Percentiles rank a stretch among this genome's conserved stretches.
These are phyloP conservation scores for Heliocidaris erythrogramma DNA, from an alignment of 35 echinoderm and acorn worm species.

Conservation along the genomic window DNA sequence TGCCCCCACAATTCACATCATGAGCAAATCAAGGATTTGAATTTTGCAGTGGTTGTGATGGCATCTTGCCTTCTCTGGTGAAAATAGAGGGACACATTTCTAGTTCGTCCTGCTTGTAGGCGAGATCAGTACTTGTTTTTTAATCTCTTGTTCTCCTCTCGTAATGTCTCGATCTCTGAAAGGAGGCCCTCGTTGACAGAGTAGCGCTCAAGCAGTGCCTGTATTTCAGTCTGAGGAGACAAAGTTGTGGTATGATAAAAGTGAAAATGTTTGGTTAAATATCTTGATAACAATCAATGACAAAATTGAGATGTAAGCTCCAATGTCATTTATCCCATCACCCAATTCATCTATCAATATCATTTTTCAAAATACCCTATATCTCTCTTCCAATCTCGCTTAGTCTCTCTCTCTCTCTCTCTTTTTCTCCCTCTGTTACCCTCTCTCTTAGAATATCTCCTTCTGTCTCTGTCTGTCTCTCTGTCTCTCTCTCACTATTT, in stretches of 20 bases:
- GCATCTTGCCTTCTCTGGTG: not conserved
- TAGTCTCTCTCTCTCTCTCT: not conserved
- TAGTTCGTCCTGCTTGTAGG: not conserved
- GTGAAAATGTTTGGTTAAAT: not conserved
- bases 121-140: slow-evolving; percentile 80
- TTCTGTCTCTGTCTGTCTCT: no score
- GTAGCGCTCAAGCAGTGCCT: slow-evolving; percentile 72
- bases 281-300: not conserved
- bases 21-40: not conserved
- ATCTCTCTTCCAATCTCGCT: not conserved
- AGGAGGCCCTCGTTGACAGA: slow-evolving; percentile 94
- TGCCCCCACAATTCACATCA: not conserved
- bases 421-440: not conserved
- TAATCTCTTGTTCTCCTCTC: slow-evolving; percentile 91
- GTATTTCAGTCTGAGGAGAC: slow-evolving; percentile 84
- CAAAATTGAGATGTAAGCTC: not conserved
- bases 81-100: not conserved
- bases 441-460: no score
- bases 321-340: not conserved
- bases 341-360: not conserved
- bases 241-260: slow-evolving; percentile 20
- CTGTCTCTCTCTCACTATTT: no score
- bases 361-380: not conserved
- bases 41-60: no score
- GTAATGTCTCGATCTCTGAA: slow-evolving; percentile 84